A percentile compares a stretch with the other conserved stretches of the same genome.
Evolutionary conservation across 1,140 invertebrate genomes (phyloP).

Genomic region (Lanistes nyassanus): DNA sequence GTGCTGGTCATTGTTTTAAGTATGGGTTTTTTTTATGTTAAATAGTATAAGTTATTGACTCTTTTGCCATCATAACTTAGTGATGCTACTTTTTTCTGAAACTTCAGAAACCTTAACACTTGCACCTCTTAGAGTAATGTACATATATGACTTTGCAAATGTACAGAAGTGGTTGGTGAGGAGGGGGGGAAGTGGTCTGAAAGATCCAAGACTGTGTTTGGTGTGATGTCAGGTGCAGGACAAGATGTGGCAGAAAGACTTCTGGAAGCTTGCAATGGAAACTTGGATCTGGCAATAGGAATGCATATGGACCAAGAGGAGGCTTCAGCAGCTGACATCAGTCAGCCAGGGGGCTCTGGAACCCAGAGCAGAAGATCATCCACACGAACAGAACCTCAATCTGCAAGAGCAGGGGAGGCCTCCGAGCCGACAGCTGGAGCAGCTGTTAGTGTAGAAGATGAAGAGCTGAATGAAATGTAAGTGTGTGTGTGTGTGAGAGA

Average conservation of each 20-base stretch:
- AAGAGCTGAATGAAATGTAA: constrained; percentile 8
- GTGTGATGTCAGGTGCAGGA: constrained; percentile 44
- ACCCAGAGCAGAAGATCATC: neutral
- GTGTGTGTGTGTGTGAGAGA: neutral
- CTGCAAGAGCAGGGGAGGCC: neutral
- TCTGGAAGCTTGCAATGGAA: constrained; percentile 70
- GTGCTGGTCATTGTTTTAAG: no score
- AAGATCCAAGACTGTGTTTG: no score
- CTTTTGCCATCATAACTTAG: no score
- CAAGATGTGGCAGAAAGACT: constrained; percentile 59
- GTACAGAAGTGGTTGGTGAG: no score
- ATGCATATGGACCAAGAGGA: constrained; percentile 70
- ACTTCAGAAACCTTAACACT: no score
- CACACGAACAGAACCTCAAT: neutral
- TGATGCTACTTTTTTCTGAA: no score
- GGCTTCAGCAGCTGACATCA: neutral
- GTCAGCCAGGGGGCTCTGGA: neutral
- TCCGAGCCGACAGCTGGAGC: neutral
- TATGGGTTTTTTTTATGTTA: no score
- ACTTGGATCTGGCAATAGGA: constrained; percentile 71
- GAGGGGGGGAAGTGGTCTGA: no score
- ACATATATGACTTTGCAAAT: no score
- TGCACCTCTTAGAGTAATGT: no score
- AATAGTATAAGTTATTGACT: no score
- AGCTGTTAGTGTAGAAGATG: neutral